A percentile compares a stretch with the other conserved stretches of the same genome.
phyloP scores from a whole-genome alignment of 1,140 invertebrate genomes.

The Drosophila biarmipes region DNA sequence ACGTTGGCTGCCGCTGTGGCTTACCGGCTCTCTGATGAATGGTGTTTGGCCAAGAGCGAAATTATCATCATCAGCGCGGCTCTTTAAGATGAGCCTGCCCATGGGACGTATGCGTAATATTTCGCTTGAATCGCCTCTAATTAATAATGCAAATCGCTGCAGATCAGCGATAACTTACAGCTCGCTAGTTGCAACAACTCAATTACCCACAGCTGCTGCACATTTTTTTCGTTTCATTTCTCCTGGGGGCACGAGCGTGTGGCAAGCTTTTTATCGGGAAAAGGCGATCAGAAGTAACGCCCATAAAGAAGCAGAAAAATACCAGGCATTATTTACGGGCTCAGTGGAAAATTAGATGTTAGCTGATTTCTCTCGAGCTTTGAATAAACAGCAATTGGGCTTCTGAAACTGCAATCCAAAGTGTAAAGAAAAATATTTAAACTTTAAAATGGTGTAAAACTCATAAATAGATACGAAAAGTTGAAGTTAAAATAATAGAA shows the following conservation, averaged over 20 bases:
- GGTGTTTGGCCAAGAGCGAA: conserved; percentile 29
- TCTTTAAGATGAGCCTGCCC: conserved; percentile 30
- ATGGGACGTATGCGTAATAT: conserved; percentile 58
- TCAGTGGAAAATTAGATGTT: conserved; percentile 24
- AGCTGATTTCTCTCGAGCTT: neutral
- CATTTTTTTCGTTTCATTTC: neutral
- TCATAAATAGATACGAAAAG: too few species aligned
- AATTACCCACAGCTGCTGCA: conserved; percentile 56
- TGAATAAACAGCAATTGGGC: neutral
- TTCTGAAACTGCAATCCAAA: neutral
- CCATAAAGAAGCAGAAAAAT: conserved; percentile 17
- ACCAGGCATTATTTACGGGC: conserved; percentile 30
- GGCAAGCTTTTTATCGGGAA: conserved; percentile 57
- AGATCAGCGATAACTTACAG: conserved; percentile 42
- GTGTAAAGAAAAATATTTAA: neutral
- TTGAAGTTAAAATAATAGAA: too few species aligned
- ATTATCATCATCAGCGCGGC: conserved; percentile 21
- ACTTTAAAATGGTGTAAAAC: too few species aligned
- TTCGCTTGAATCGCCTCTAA: conserved; percentile 51
- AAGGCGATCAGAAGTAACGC: conserved; percentile 49
- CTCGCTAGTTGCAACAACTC: conserved; percentile 57
- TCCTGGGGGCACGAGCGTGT: conserved; percentile 62
- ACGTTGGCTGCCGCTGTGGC: conserved; percentile 14
- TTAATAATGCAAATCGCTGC: conserved; percentile 68
- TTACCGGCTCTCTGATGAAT: conserved; percentile 25